Evolutionary conservation across 2,888 invertebrate species (phyloP), one percentile per base, ranked within the genome.

Genomic region (Tetragnatha montana): DNA sequence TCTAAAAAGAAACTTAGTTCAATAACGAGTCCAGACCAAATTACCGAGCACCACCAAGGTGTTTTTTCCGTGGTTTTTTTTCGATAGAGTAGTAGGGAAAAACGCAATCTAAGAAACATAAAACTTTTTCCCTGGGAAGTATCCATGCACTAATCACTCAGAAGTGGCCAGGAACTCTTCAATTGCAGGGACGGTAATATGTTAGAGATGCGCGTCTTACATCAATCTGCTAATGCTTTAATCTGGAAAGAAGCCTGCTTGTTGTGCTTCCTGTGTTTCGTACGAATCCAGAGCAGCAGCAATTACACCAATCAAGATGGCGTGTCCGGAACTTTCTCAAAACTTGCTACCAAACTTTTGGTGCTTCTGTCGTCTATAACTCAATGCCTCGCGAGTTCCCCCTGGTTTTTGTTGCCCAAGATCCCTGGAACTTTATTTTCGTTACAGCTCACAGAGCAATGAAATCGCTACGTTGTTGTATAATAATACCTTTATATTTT

Each of bases 161-260:
- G 84, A 79, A 74, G 73, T 83, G 35, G 8, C 35, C 47, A 80
- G 79, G 79, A 86, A 80, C 60, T 88, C 73, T 78, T 79, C 73
- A 60, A 84, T 84, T 88, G 80, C 79, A 75, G 35, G 75, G 12
- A 74, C 69, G 73, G 83, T 87, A 87, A 90, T 84, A 86, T 79
- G 87, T 86, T 87, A 76, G 87, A 90, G 90, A 83, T 78, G 85
- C 73, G 69, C 69, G 75, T 85, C 21, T 50, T 73, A 71, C 87
- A 90, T 90, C 90, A 90, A 90, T 90, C 87, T 74, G 83, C 90
- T 90, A 90, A 90, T 90, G 90, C 90, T 90, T 87, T 90, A 90
- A 90, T 90, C 87, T 87, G 47, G 85, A 74, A 83, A 90, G 90
- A 90, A 87, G 90, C 86, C 86, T 74, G 79, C 83, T 84, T 88